Conservation (phyloP, 2,113 vertebrate species). For the Stigmatopora argus region DNA sequence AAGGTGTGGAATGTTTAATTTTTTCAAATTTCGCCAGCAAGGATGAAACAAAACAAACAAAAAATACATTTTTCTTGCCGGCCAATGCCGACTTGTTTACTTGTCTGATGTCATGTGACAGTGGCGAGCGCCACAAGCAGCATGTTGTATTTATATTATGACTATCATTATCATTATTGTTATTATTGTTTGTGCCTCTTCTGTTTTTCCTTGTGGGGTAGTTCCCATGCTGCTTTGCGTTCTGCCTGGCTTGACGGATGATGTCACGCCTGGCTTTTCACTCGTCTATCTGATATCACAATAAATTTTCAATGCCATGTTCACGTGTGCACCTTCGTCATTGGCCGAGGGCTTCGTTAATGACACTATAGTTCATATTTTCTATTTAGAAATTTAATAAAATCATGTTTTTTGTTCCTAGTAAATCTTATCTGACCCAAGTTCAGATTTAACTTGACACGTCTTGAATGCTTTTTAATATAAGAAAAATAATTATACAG, state of each 20-base stretch:
- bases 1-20: constrained; percentile 28
- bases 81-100: constrained; percentile 54
- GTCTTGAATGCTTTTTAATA: too few relatives aligned
- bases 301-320: constrained; percentile 85
- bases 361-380: too few relatives aligned
- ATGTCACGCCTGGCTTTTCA: constrained; percentile 84
- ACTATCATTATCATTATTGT: constrained; percentile 38
- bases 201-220: constrained; percentile 42
- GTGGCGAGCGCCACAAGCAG: constrained; percentile 62
- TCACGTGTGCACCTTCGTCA: constrained; percentile 1
- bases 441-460: too few relatives aligned
- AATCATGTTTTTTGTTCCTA: too few relatives aligned
- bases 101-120: constrained; percentile 55
- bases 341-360: too few relatives aligned
- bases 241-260: constrained; percentile 76
- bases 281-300: constrained; percentile 86
- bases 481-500: too few relatives aligned
- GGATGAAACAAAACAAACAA: constrained; percentile 20
- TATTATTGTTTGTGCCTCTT: constrained; percentile 70
- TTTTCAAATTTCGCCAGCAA: constrained; percentile 29
- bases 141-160: constrained; percentile 75
- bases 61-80: constrained; percentile 40
- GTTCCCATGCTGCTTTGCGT: constrained; percentile 56
- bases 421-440: too few relatives aligned
- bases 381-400: too few relatives aligned